Evolutionary conservation across 2,113 vertebrate genomes (phyloP).

Genomic region (Lamprotornis superbus): DNA sequence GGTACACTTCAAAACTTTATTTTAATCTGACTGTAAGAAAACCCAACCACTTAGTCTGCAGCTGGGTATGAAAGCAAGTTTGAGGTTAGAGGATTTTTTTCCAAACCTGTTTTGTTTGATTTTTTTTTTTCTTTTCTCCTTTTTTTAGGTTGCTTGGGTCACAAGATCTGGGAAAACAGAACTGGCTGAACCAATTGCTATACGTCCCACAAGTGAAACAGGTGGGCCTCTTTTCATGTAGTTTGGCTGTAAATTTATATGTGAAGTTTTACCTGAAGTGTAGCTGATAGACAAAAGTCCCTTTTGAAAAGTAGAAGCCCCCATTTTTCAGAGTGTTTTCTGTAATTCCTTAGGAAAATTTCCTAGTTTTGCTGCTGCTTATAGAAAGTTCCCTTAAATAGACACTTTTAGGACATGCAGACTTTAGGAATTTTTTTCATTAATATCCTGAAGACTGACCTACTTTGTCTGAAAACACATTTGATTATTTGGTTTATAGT

Average conservation of each 20-base stretch:
- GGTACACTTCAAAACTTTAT: conserved; percentile 68
- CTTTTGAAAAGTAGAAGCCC: background rate
- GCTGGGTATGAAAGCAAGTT: background rate
- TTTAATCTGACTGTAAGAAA: background rate
- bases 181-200: conserved; percentile 92
- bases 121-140: background rate
- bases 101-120: background rate
- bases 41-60: background rate
- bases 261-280: background rate
- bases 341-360: background rate
- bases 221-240: conserved; percentile 67
- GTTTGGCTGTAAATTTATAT: background rate
- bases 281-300: background rate
- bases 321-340: background rate
- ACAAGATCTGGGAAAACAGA: conserved; percentile 97
- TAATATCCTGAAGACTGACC: background rate
- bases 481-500: background rate
- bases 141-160: conserved; percentile 92
- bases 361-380: background rate
- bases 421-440: background rate
- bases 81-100: background rate
- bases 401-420: background rate
- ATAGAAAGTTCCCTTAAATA: background rate
- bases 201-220: conserved; percentile 97
- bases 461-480: background rate